Evolutionary conservation across 2,888 invertebrate species (phyloP), one percentile per base, ranked within the genome.

Genomic region (Catocala nupta): DNA sequence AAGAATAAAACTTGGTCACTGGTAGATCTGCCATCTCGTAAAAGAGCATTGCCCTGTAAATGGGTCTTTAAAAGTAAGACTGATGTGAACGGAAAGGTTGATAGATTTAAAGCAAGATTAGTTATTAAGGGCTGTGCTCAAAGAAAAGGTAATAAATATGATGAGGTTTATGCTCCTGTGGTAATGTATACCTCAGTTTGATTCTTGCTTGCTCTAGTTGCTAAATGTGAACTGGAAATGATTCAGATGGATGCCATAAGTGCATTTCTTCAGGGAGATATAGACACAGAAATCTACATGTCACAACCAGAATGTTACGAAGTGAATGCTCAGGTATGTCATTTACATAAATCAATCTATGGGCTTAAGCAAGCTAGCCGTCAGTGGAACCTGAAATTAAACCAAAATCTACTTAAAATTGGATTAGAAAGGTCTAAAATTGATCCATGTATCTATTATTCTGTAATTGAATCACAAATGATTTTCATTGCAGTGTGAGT

Each of bases 201-300:
- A 16, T 48, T 73, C 25, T 65, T 75, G 39, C 7, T 77, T 60
- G 59, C 70, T 33, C 11, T 74, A 55, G 73, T 75, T 44, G 71
- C 70, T 5, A n/a, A 67, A 67, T 65, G 71, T 64, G 48, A 67
- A 5, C 33, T 76, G 25, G 59, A 72, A 47, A 76, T 75, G 10
- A 7, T 43, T 54, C 75, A 75, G 36, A 70, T 76, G 72, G 76
- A 75, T 70, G 77, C 70, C 0, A 52, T 76, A 48, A 59, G 36
- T 55, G 75, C 76, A 2, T 78, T 78, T 55, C 69, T 80, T 16
- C 74, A 74, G 34, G 78, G 75, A 12, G 59, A 77, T 7, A 73
- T 77, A 36, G 74, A 77, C 10, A 63, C 25, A 3, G 77, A 78
- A 1, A 75, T 78, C 0, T 78, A 75, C 12, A 78, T 78, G 73